Evolutionary conservation across 2,113 vertebrate genomes (phyloP).

Genomic region (Crocuta crocuta): DNA sequence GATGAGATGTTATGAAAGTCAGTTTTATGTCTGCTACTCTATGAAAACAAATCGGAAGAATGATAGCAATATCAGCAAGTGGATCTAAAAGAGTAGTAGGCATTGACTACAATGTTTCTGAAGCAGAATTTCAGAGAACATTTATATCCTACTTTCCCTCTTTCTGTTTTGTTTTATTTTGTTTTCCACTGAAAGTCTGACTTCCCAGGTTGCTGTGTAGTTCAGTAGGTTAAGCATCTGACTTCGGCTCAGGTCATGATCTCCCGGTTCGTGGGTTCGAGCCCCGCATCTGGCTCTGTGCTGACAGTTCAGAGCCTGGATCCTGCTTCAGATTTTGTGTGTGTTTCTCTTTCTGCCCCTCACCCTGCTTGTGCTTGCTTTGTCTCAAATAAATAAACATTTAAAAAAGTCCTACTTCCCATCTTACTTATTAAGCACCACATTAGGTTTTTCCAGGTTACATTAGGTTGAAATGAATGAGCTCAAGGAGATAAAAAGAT

Average conservation of each 20-base stretch:
- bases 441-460: neutral
- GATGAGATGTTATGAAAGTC: neutral
- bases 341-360: too few species aligned
- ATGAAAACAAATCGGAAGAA: conserved; percentile 23
- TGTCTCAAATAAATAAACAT: too few species aligned
- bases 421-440: conserved; percentile 53
- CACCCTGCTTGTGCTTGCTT: too few species aligned
- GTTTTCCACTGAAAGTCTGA: neutral
- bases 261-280: too few species aligned
- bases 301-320: too few species aligned
- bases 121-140: neutral
- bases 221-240: too few species aligned
- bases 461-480: neutral
- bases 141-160: neutral
- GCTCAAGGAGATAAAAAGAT: neutral
- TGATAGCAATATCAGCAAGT: neutral
- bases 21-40: neutral
- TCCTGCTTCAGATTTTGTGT: too few species aligned
- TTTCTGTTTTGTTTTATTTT: neutral
- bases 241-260: too few species aligned
- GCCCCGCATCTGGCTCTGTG: too few species aligned
- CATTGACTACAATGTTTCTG: neutral
- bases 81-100: neutral
- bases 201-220: neutral
- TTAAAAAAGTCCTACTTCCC: neutral